Evolutionary conservation across 2,888 invertebrate species (phyloP).

Genomic region (Ptychoptera contaminata): DNA sequence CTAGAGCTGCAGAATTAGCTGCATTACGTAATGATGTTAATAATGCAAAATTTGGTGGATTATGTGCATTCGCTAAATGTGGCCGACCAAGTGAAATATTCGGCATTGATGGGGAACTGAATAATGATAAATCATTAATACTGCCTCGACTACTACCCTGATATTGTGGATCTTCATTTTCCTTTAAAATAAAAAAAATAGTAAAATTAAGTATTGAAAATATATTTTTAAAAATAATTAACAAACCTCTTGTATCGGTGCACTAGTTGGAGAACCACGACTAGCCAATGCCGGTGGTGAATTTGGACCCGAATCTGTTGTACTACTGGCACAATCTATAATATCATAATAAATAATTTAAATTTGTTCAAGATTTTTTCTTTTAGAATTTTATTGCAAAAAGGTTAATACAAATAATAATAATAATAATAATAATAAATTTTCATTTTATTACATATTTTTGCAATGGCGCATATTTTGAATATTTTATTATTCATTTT

Average conservation of each 20-base stretch:
- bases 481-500: no score
- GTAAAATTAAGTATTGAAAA: background rate
- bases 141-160: slow-evolving; percentile 47
- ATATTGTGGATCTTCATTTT: slow-evolving; percentile 54
- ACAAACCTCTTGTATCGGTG: slow-evolving; percentile 51
- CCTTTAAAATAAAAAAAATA: slow-evolving; percentile 20
- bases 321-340: slow-evolving; percentile 39
- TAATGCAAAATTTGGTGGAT: slow-evolving; percentile 11
- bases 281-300: slow-evolving; percentile 50
- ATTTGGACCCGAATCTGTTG: slow-evolving; percentile 61
- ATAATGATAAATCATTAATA: slow-evolving; percentile 60
- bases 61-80: slow-evolving; percentile 35
- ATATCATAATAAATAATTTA: no score
- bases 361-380: no score
- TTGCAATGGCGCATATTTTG: no score
- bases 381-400: no score
- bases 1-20: slow-evolving; percentile 11
- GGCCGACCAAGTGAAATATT: slow-evolving; percentile 88
- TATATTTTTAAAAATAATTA: background rate
- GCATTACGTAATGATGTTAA: slow-evolving; percentile 11
- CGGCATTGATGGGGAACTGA: slow-evolving; percentile 92
- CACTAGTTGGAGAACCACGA: slow-evolving; percentile 47
- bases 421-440: no score
- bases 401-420: no score
- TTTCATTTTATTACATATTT: no score